phyloP scores from a whole-genome alignment of 2,888 invertebrate genomes.

The Plagiodera versicolora region DNA sequence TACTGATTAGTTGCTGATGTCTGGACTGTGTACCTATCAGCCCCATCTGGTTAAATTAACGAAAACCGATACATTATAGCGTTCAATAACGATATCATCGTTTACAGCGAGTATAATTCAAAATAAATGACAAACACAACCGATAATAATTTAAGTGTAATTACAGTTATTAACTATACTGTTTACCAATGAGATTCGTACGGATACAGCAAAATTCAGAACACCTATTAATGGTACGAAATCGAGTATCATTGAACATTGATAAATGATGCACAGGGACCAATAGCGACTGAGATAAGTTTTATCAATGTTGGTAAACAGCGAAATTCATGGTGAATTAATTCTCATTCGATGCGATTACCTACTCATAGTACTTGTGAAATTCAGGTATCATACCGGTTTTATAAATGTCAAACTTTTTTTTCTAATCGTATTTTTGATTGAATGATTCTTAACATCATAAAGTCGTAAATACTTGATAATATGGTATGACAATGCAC shows the following conservation, averaged over 20 bases:
- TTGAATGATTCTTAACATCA: too few species aligned
- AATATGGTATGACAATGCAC: too few species aligned
- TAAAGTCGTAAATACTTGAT: too few species aligned
- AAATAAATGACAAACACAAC: conserved; percentile 34
- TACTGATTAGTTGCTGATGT: neutral
- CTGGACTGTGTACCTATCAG: neutral
- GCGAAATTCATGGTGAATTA: neutral
- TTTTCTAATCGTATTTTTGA: too few species aligned
- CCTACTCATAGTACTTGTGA: neutral
- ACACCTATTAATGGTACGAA: conserved; percentile 23
- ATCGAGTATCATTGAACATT: conserved; percentile 13
- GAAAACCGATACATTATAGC: neutral
- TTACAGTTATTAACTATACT: conserved; percentile 34
- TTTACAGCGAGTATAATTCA: conserved; percentile 31
- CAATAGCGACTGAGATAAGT: conserved; percentile 15
- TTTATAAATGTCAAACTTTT: neutral
- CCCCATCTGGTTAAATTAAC: neutral
- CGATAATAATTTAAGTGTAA: conserved; percentile 37
- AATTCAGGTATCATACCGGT: neutral
- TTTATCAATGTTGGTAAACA: conserved; percentile 15
- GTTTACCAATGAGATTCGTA: conserved; percentile 34
- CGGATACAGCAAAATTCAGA: conserved; percentile 23
- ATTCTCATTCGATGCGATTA: neutral
- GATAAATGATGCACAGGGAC: conserved; percentile 19
- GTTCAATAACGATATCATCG: conserved; percentile 31